Conservation (phyloP, 2,888 invertebrate genomes). For the Sphaerophoria rueppellii region DNA sequence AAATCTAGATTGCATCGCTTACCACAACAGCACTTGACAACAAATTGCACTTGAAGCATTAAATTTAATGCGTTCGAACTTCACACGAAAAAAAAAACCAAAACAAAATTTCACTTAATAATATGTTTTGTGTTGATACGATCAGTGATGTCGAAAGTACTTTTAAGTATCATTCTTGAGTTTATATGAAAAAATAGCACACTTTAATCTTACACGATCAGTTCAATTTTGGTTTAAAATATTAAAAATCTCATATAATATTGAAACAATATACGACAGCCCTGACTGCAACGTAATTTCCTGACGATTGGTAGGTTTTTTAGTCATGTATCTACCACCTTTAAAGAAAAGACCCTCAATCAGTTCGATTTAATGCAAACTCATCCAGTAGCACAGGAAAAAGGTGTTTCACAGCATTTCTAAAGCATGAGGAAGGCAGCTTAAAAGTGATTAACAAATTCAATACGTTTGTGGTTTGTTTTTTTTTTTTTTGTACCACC, state of each 20-base stretch:
- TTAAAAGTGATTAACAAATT: conserved; percentile 30
- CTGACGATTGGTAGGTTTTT: conserved; percentile 21
- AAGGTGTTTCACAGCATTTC: conserved; percentile 40
- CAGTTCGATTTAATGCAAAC: conserved; percentile 56
- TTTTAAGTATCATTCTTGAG: too few relatives aligned
- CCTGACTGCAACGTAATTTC: neutral
- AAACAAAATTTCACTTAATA: conserved; percentile 52
- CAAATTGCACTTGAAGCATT: conserved; percentile 29
- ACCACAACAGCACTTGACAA: neutral
- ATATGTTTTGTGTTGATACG: conserved; percentile 39
- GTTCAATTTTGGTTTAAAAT: too few relatives aligned
- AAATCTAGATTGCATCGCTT: neutral
- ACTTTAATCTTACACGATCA: too few relatives aligned
- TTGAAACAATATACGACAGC: neutral
- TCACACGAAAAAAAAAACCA: neutral
- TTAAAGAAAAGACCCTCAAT: conserved; percentile 33
- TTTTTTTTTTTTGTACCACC: conserved; percentile 2
- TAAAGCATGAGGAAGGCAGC: conserved; percentile 1
- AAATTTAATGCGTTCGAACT: conserved; percentile 22
- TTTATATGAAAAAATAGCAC: too few relatives aligned
- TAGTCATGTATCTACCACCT: neutral
- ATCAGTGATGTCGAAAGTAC: conserved; percentile 17
- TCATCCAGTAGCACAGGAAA: conserved; percentile 10
- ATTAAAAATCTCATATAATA: neutral
- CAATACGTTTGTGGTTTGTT: conserved; percentile 6